Evolutionary conservation across 2,113 vertebrate genomes (phyloP).

Genomic region (Corydoras sp.): DNA sequence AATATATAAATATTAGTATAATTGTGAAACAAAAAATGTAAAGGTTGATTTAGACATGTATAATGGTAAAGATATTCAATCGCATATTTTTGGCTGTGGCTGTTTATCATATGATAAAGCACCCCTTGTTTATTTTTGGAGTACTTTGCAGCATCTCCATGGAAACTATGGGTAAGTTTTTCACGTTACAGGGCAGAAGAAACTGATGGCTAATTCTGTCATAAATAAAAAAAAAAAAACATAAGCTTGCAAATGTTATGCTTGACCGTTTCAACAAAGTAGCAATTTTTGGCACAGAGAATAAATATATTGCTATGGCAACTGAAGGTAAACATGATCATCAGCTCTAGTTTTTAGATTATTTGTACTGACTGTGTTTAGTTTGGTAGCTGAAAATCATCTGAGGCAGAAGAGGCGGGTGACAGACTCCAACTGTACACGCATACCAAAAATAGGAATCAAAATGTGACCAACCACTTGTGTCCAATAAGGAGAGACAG

Average conservation of each 20-base stretch:
- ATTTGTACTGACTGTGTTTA: background rate
- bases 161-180: constrained; percentile 33
- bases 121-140: background rate
- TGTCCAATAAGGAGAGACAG: background rate
- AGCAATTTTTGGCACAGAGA: too few species aligned
- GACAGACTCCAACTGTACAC: constrained; percentile 49
- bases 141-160: constrained; percentile 7
- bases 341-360: too few species aligned
- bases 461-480: constrained; percentile 36
- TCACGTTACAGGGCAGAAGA: background rate
- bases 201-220: constrained; percentile 12
- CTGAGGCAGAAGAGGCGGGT: constrained; percentile 41
- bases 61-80: too few species aligned
- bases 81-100: background rate
- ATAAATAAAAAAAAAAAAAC: background rate
- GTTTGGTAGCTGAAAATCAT: constrained; percentile 14
- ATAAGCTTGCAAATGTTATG: too few species aligned
- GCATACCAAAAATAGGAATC: constrained; percentile 73
- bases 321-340: too few species aligned
- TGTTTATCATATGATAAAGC: background rate
- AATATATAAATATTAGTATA: too few species aligned
- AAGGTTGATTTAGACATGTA: too few species aligned
- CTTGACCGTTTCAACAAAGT: too few species aligned
- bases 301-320: too few species aligned
- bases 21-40: too few species aligned